These are phyloP conservation scores for Macrophya annulata DNA, from an alignment of 2,888 invertebrate genomes.

Conservation along the genomic window DNA sequence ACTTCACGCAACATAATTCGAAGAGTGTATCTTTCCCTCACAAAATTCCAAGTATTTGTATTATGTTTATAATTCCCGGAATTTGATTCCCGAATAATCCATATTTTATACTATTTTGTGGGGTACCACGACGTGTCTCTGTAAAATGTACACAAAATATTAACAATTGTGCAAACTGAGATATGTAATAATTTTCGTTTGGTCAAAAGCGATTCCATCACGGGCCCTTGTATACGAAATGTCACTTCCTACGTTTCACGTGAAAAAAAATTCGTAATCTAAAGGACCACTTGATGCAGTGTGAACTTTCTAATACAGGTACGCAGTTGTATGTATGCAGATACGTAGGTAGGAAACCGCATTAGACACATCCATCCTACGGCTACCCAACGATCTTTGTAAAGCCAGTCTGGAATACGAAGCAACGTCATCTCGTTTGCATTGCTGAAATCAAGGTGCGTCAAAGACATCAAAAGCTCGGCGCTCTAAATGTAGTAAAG, in stretches of 20 bases:
- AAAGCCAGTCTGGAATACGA: not conserved
- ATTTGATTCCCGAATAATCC: not conserved
- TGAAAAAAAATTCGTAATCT: not conserved
- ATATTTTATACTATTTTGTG: not conserved
- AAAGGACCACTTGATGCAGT: not conserved
- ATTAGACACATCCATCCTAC: conserved; percentile 11
- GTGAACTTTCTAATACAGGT: conserved; percentile 1
- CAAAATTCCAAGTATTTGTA: not conserved
- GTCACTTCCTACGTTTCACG: conserved; percentile 19
- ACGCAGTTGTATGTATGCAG: not conserved
- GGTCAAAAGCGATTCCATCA: conserved; percentile 4
- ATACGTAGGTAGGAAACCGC: not conserved
- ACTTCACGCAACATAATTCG: not conserved
- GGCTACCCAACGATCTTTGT: conserved; percentile 20
- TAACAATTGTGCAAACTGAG: conserved; percentile 4
- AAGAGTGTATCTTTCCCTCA: not conserved
- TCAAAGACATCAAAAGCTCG: conserved; percentile 54
- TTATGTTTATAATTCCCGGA: not conserved
- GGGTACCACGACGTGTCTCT: not conserved
- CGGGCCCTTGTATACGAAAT: too few species aligned
- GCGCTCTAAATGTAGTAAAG: conserved; percentile 25
- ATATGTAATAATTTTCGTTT: not conserved
- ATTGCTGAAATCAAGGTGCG: conserved; percentile 49
- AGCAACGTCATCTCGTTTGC: conserved; percentile 45
- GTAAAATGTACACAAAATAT: not conserved